A percentile compares a stretch with the other conserved stretches of the same genome.
These are phyloP conservation scores for Tauraco erythrolophus DNA, from an alignment of 2,113 vertebrate species.

Conservation along the genomic window DNA sequence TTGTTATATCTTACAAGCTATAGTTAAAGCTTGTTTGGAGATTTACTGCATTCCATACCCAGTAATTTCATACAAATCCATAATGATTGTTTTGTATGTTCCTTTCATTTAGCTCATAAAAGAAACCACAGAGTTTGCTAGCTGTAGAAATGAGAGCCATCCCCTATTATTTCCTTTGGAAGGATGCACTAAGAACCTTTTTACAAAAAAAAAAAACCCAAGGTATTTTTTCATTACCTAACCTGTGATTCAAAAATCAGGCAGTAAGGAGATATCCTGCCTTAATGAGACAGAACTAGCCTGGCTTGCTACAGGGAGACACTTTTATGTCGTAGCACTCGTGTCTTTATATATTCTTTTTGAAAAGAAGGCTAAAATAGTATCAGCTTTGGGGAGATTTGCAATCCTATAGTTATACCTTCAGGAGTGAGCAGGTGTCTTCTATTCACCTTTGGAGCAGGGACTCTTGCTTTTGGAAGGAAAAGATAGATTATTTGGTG, in stretches of 20 bases:
- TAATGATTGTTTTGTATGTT: conserved; percentile 62
- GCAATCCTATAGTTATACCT: neutral
- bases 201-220: neutral
- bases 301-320: neutral
- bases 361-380: neutral
- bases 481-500: neutral
- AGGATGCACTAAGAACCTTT: neutral
- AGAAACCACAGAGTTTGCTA: conserved; percentile 41
- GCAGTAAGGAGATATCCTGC: neutral
- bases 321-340: neutral
- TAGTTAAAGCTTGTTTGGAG: conserved; percentile 41
- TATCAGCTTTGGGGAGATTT: neutral
- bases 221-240: neutral
- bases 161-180: neutral
- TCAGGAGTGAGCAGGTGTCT: neutral
- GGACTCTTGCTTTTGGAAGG: neutral
- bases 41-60: conserved; percentile 65
- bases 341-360: neutral
- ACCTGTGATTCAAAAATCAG: neutral
- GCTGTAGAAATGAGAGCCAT: neutral
- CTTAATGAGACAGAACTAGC: neutral
- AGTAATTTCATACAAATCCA: conserved; percentile 63
- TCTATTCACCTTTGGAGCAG: neutral
- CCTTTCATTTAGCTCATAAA: conserved; percentile 67
- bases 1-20: neutral